These are phyloP conservation scores for Calidris pugnax DNA, from an alignment of 2,113 vertebrate species.

Conservation along the genomic window DNA sequence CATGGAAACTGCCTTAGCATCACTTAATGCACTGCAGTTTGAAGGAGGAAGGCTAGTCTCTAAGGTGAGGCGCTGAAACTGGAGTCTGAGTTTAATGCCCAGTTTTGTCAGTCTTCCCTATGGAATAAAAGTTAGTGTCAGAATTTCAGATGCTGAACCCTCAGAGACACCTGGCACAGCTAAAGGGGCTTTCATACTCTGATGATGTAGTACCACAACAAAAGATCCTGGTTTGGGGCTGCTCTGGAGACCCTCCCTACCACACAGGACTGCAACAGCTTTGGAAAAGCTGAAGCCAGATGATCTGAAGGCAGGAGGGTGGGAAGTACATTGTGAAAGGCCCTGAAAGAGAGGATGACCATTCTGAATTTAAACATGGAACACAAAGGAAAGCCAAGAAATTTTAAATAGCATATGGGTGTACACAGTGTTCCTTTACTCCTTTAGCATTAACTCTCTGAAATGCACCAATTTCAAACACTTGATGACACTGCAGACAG, in stretches of 20 bases:
- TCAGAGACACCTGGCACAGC: not conserved
- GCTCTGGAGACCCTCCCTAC: not conserved
- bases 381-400: not conserved
- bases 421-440: not conserved
- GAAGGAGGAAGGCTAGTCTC: not conserved
- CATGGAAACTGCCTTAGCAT: not conserved
- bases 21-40: not conserved
- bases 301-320: not conserved
- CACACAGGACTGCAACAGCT: not conserved
- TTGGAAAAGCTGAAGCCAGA: not conserved
- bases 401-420: not conserved
- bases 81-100: not conserved
- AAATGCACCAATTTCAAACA: not conserved
- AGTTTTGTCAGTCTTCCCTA: not conserved
- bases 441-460: not conserved
- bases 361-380: not conserved
- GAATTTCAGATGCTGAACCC: not conserved
- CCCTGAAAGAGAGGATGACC: not conserved
- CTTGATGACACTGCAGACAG: not conserved
- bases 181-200: not conserved
- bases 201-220: not conserved
- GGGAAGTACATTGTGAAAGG: not conserved
- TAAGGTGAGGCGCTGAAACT: fast-evolving
- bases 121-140: not conserved
- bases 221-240: not conserved